These are phyloP conservation scores for Lasiurus cinereus DNA, from an alignment of 2,113 vertebrate genomes.

Conservation along the genomic window DNA sequence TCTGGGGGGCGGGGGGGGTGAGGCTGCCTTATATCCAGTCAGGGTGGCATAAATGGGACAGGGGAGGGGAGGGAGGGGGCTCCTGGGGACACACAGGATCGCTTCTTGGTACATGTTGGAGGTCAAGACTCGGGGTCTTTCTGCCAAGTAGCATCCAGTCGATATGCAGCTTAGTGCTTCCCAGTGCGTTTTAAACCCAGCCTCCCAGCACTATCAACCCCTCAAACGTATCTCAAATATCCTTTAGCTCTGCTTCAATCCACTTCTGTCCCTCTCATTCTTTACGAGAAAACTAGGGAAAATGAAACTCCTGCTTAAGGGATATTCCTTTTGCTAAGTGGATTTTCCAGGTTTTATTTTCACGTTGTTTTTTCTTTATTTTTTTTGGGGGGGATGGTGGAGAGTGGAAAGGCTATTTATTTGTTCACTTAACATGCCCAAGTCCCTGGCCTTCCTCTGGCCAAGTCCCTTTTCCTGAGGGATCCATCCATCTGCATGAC, in stretches of 20 bases:
- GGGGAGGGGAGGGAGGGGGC: too few relatives aligned
- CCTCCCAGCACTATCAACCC: background rate
- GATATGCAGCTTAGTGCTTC: background rate
- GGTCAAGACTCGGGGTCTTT: background rate
- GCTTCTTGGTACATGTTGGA: background rate
- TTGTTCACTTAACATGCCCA: background rate
- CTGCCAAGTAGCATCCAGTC: background rate
- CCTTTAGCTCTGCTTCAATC: background rate
- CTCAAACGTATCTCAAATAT: background rate
- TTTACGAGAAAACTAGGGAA: conserved; percentile 7
- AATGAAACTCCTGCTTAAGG: background rate
- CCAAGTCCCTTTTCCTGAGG: conserved; percentile 3
- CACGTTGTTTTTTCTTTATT: background rate
- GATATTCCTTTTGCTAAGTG: background rate
- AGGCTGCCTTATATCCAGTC: background rate
- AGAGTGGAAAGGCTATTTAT: background rate
- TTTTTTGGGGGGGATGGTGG: background rate
- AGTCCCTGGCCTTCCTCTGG: background rate
- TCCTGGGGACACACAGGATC: background rate
- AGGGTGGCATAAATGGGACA: background rate
- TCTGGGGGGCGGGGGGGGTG: background rate
- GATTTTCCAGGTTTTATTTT: conserved; percentile 44
- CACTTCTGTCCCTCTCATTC: background rate
- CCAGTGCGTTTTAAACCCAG: background rate
- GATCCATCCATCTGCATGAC: background rate